A percentile compares a stretch with the other conserved stretches of the same genome.
Evolutionary conservation across 2,113 vertebrate species (phyloP).

Genomic region (Onychostruthus taczanowskii): DNA sequence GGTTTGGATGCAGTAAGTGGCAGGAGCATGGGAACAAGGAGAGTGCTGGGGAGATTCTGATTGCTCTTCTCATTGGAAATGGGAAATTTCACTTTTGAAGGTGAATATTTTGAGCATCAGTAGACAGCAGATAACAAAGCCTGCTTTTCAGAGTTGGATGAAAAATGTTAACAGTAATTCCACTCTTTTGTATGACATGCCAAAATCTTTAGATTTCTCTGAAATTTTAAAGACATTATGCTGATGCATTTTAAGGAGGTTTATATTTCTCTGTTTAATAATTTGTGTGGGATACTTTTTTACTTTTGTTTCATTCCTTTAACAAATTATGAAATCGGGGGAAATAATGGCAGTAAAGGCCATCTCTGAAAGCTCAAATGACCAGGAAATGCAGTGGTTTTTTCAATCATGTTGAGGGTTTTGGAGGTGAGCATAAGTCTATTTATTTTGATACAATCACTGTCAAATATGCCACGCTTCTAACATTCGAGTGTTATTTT

Average conservation of each 20-base stretch:
- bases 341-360: not conserved
- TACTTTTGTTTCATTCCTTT: not conserved
- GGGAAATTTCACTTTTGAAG: not conserved
- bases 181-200: not conserved
- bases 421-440: not conserved
- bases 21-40: not conserved
- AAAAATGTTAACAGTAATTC: not conserved
- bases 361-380: not conserved
- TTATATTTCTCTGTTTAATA: not conserved
- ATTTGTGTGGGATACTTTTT: not conserved
- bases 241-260: not conserved
- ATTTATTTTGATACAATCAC: not conserved
- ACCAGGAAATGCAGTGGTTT: not conserved
- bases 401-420: not conserved
- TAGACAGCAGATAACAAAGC: not conserved
- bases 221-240: not conserved
- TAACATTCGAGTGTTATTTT: not conserved
- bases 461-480: not conserved
- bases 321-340: not conserved
- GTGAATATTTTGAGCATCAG: not conserved
- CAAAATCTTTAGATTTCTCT: not conserved
- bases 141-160: not conserved
- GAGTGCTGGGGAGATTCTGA: not conserved
- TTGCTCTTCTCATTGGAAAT: not conserved
- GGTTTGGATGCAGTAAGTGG: not conserved